Evolutionary conservation across 2,797 vertebrate species (phyloP), one percentile per base, ranked within the genome.

Genomic region (Myotis myotis): DNA sequence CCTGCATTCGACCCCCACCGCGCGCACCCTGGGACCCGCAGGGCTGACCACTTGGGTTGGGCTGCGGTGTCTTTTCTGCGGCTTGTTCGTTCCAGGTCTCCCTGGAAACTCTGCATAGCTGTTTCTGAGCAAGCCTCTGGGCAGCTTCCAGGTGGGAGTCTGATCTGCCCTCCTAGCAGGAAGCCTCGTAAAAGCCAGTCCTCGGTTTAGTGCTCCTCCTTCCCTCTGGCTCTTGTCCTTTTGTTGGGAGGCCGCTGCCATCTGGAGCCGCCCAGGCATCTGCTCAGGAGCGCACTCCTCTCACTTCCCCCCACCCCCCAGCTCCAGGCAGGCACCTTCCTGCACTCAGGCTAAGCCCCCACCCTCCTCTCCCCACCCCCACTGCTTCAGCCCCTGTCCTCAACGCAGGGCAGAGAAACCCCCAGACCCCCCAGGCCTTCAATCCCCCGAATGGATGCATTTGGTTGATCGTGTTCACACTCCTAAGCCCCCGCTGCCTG

Each of bases 191-290:
- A 36, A 33, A 64, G 28, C 7, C 6, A 76, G 70, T 33, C 28
- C 20, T 30, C 19, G 0, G 0, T 60, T 44, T 53, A 38, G 64
- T 62, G 1, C n/a, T 44, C 44, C 41, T 51, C 49, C 51, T 55
- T 68, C 30, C 30, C 84, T 79, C 84, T 41, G 75, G 49, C 80
- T 79, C 72, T 20, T 76, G 74, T 44, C 66, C 84, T 94, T 94
- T 95, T 95, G 89, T 95, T 95, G 33, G 1, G 11, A 87, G 91
- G 81, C 85, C 64, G 1, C 70, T 47, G 89, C 96, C 96, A 92
- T 92, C 96, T 97, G 97, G 94, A 95, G 91, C 75, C 22, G 36
- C 87, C 86, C 19, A 20, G 84, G 74, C 84, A 30, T 93, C 94
- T 89, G 91, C 78, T 95, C 30, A 15, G 20, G 49, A 23, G 55